phyloP scores from a whole-genome alignment of 1,140 invertebrate genomes.

The Nautilus pompilius region DNA sequence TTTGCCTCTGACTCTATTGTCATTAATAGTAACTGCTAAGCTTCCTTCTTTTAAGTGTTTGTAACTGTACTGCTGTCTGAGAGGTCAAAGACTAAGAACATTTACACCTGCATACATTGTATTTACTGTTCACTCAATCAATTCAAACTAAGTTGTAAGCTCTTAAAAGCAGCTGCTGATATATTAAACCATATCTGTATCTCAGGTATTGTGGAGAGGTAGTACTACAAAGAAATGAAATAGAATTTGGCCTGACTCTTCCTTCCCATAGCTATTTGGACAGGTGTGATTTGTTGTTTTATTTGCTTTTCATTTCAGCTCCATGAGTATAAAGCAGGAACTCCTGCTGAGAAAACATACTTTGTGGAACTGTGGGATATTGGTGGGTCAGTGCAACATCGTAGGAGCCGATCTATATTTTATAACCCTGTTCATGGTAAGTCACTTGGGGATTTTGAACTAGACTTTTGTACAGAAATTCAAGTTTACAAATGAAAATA shows the following conservation, averaged over 20 bases:
- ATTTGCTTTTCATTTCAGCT: slow-evolving; percentile 56
- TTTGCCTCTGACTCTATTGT: no score
- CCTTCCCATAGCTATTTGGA: not conserved
- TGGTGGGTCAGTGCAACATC: slow-evolving; percentile 87
- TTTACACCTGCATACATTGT: no score
- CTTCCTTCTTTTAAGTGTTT: no score
- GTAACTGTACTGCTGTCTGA: no score
- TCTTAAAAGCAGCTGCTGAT: not conserved
- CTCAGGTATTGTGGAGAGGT: not conserved
- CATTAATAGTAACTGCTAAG: no score
- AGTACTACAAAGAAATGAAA: no score
- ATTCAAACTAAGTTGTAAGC: not conserved
- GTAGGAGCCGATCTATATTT: slow-evolving; percentile 87
- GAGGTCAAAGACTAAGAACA: no score
- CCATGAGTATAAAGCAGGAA: slow-evolving; percentile 95
- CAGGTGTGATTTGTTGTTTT: not conserved
- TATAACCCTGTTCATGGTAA: slow-evolving; percentile 89
- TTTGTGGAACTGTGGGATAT: slow-evolving; percentile 96
- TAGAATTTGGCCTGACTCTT: not conserved
- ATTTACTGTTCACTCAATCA: not conserved
- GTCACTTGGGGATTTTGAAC: no score
- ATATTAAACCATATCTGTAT: not conserved
- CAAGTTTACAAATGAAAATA: no score
- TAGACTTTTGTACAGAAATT: no score
- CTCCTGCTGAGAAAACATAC: slow-evolving; percentile 80